Conservation (phyloP, 2,113 vertebrate species). For the Empidonax alnorum region DNA sequence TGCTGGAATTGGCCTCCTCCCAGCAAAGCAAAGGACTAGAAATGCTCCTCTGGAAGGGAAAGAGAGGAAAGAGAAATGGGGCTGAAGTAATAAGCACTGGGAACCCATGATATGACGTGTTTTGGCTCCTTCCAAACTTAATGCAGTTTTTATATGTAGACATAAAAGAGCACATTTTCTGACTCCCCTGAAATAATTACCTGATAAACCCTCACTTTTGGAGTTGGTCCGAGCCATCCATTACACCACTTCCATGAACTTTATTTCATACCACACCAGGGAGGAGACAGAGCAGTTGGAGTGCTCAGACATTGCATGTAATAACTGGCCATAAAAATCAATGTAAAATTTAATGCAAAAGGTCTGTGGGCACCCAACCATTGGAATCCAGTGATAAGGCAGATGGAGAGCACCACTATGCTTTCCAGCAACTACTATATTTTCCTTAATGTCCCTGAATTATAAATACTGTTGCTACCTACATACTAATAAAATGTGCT, state of each 20-base stretch:
- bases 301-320: slow-evolving; percentile 46
- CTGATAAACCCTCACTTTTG: slow-evolving; percentile 46
- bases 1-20: not conserved
- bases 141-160: slow-evolving; percentile 64
- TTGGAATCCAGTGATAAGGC: slow-evolving; percentile 40
- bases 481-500: slow-evolving; percentile 5
- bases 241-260: slow-evolving; percentile 65
- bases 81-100: not conserved
- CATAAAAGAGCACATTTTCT: slow-evolving; percentile 54
- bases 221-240: slow-evolving; percentile 58
- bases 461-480: slow-evolving; percentile 18
- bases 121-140: slow-evolving; percentile 53
- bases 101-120: slow-evolving; percentile 8
- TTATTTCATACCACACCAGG: slow-evolving; percentile 71
- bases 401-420: slow-evolving; percentile 45
- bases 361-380: slow-evolving; percentile 61
- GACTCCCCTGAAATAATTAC: slow-evolving; percentile 50
- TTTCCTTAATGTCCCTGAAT: slow-evolving; percentile 36
- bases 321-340: slow-evolving; percentile 66
- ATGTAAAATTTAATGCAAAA: slow-evolving; percentile 70
- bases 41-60: not conserved
- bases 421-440: slow-evolving; percentile 25
- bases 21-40: not conserved
- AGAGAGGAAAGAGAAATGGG: not conserved
- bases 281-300: slow-evolving; percentile 58